Percentiles rank a stretch among this genome's conserved stretches.
phyloP scores from a whole-genome alignment of 2,113 vertebrate species.

The Tiliqua scincoides region DNA sequence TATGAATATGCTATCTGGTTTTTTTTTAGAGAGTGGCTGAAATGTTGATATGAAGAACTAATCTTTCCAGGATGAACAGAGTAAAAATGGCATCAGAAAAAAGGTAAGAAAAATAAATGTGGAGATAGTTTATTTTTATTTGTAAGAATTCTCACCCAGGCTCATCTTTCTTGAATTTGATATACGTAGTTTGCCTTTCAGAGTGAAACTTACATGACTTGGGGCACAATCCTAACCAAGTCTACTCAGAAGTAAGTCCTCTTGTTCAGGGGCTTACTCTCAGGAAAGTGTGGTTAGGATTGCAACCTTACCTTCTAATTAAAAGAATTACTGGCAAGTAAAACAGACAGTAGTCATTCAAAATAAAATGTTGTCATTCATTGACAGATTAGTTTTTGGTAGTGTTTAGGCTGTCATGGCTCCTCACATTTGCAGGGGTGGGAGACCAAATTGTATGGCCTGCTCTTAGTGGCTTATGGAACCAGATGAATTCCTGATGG shows the following conservation, averaged over 20 bases:
- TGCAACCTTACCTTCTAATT: no score
- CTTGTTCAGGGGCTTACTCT: no score
- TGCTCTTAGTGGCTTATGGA: no score
- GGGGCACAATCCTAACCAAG: no score
- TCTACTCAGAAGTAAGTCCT: no score
- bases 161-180: background rate
- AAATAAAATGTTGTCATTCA: no score
- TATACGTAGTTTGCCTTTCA: background rate
- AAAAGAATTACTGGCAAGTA: background rate
- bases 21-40: slow-evolving; percentile 76
- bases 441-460: no score
- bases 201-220: background rate
- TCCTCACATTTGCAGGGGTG: no score
- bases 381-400: no score
- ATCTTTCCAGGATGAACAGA: slow-evolving; percentile 87
- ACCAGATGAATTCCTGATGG: no score
- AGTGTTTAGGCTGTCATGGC: no score
- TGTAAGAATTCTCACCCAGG: background rate
- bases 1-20: background rate
- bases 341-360: background rate
- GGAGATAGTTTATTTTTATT: background rate
- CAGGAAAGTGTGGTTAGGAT: no score
- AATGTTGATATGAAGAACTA: slow-evolving; percentile 79
- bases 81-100: slow-evolving; percentile 90
- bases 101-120: slow-evolving; percentile 76